Evolutionary conservation across 2,797 vertebrate species (phyloP).

Genomic region (Lacerta bilineata): DNA sequence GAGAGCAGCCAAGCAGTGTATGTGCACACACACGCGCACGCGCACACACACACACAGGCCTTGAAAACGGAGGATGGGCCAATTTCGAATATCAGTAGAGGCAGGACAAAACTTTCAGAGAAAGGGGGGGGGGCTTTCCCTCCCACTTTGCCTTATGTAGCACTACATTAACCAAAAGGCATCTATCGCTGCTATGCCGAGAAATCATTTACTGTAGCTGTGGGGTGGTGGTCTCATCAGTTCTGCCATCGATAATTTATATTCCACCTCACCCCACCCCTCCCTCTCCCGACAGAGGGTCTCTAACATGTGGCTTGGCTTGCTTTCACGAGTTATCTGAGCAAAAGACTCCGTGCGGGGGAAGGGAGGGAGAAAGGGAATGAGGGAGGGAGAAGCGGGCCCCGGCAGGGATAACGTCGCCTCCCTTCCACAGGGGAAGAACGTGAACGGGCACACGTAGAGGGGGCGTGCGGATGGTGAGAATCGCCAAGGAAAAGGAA

Average conservation of each 20-base stretch:
- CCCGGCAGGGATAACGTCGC: neutral
- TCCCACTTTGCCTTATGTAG: neutral
- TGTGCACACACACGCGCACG: neutral
- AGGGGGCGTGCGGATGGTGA: neutral
- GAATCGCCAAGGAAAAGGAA: neutral
- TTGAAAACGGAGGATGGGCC: neutral
- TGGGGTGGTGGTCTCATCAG: too few relatives aligned
- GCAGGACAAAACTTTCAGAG: neutral
- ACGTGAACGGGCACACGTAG: neutral
- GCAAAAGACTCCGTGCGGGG: too few relatives aligned
- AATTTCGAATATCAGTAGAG: neutral
- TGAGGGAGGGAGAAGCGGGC: too few relatives aligned
- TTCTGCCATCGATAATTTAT: neutral
- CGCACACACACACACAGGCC: too few relatives aligned
- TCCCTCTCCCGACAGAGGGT: too few relatives aligned
- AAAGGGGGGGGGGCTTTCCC: neutral
- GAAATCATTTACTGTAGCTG: neutral
- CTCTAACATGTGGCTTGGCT: neutral
- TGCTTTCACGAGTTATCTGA: neutral
- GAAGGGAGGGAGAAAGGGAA: too few relatives aligned
- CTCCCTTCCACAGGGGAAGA: neutral
- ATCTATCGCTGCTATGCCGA: neutral
- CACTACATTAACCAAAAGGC: neutral
- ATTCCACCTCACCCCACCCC: too few relatives aligned
- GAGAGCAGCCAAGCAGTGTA: neutral